Conservation (phyloP, 1,140 invertebrate species). For the Pogonomyrmex barbatus region DNA sequence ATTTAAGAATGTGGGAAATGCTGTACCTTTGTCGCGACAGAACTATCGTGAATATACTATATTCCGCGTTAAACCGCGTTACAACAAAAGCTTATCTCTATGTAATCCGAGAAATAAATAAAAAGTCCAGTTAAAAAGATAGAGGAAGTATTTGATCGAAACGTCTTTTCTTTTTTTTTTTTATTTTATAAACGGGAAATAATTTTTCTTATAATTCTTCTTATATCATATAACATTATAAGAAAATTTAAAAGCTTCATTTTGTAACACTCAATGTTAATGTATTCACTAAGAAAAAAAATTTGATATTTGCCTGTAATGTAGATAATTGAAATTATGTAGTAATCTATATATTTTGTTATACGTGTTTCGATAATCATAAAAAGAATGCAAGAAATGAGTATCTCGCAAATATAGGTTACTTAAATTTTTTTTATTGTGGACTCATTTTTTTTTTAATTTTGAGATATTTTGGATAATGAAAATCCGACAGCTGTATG, state of each 20-base stretch:
- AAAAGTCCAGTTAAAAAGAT: slow-evolving; percentile 43
- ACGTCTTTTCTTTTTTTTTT: neutral
- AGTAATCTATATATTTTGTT: neutral
- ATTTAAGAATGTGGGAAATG: slow-evolving; percentile 31
- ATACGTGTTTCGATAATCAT: neutral
- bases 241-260: neutral
- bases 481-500: neutral
- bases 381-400: slow-evolving; percentile 22
- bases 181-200: slow-evolving; percentile 7
- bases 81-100: slow-evolving; percentile 11
- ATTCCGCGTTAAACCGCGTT: neutral
- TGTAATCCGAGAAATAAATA: slow-evolving; percentile 45
- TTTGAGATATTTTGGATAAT: neutral
- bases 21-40: slow-evolving; percentile 21
- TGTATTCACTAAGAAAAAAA: neutral
- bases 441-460: neutral
- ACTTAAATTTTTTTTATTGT: neutral
- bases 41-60: slow-evolving; percentile 18
- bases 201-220: neutral
- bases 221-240: neutral
- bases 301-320: slow-evolving; percentile 1
- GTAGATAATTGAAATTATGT: neutral
- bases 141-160: slow-evolving; percentile 13
- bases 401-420: neutral
- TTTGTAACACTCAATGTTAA: neutral